Conservation (phyloP, 2,888 invertebrate species). For the Anarsia innoxiella region DNA sequence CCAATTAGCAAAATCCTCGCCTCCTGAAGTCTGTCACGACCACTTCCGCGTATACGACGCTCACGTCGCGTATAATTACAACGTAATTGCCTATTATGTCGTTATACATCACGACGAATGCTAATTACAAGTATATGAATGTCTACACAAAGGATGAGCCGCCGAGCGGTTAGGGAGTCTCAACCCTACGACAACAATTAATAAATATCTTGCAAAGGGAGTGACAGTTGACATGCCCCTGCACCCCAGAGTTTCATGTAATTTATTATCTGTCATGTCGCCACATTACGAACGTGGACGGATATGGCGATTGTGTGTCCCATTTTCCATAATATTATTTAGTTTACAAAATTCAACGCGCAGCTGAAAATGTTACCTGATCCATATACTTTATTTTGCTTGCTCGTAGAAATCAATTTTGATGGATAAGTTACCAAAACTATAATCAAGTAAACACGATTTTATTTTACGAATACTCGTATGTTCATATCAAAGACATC, state of each 20-base stretch:
- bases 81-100: slow-evolving; percentile 31
- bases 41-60: slow-evolving; percentile 45
- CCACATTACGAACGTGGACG: neutral
- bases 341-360: too few species aligned
- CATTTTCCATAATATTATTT: too few species aligned
- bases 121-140: slow-evolving; percentile 9
- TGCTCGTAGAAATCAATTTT: too few species aligned
- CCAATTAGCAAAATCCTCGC: slow-evolving; percentile 67
- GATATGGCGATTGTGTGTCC: too few species aligned
- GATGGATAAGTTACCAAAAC: too few species aligned
- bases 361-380: too few species aligned
- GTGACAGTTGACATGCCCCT: slow-evolving; percentile 8
- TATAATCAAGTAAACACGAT: too few species aligned
- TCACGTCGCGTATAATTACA: slow-evolving; percentile 42
- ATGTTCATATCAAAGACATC: too few species aligned
- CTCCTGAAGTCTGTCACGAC: slow-evolving; percentile 42
- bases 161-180: neutral
- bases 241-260: slow-evolving; percentile 2
- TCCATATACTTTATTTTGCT: too few species aligned
- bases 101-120: slow-evolving; percentile 7
- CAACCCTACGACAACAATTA: slow-evolving; percentile 3
- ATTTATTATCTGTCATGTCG: slow-evolving; percentile 15
- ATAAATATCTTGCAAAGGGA: slow-evolving; percentile 7
- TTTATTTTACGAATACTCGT: too few species aligned
- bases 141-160: slow-evolving; percentile 1